Evolutionary conservation across 2,113 vertebrate species (phyloP).

Genomic region (Formicarius rufipectus): DNA sequence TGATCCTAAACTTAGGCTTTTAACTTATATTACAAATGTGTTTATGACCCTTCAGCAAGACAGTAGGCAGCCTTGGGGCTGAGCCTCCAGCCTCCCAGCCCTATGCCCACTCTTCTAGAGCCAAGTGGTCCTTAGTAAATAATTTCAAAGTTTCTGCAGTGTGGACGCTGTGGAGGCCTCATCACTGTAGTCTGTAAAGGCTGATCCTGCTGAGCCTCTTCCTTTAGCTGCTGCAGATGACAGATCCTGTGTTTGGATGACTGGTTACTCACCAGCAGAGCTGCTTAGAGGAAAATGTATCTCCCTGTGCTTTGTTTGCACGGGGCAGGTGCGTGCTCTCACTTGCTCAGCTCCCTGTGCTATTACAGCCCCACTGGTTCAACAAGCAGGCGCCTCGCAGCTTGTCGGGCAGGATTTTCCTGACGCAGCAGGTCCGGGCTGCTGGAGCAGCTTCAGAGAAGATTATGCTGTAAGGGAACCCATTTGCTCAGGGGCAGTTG

Average conservation of each 20-base stretch:
- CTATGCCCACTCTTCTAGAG: not conserved
- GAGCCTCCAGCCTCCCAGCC: not conserved
- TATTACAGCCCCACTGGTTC: not conserved
- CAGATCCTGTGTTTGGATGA: not conserved
- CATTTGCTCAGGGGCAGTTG: not conserved
- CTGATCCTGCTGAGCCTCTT: not conserved
- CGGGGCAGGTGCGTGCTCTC: not conserved
- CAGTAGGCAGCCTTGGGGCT: not conserved
- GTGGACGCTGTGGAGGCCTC: not conserved
- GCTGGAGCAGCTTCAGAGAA: not conserved
- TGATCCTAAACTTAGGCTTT: not conserved
- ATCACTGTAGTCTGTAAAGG: fast-evolving
- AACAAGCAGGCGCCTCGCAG: not conserved
- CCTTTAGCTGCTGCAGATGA: not conserved
- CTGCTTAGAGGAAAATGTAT: not conserved
- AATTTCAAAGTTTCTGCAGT: not conserved
- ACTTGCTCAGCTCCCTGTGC: not conserved
- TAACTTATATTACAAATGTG: not conserved
- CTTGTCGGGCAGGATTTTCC: not conserved
- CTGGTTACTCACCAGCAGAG: not conserved
- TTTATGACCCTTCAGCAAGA: not conserved
- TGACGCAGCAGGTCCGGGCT: not conserved
- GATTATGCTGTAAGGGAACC: not conserved
- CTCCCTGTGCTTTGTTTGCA: not conserved
- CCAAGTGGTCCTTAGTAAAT: not conserved